Evolutionary conservation across 2,888 invertebrate genomes (phyloP), one percentile per base, ranked within the genome.

Genomic region (Microctonus hyperodae): DNA sequence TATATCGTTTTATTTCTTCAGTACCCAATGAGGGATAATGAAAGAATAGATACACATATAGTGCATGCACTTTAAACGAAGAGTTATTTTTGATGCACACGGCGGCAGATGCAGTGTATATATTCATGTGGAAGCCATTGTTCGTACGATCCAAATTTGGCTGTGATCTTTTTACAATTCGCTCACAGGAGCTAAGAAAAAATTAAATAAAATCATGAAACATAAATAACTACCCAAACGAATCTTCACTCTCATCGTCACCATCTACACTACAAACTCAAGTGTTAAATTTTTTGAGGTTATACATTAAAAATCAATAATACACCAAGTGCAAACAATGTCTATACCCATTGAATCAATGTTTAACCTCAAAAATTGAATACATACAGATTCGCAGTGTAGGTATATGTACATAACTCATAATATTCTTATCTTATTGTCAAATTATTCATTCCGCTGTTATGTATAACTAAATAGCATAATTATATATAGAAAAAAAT

Each of bases 131-230:
- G 74, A 75, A 74, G 75, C 78, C 76, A 79, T 79, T 78, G 79
- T 79, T 78, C n/a, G 74, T 71, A 64, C 79, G 76, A 74, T 75
- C 78, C 79, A 76, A 79, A 76, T 79, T 79, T 79, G 77, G 79
- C 78, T 75, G 72, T 76, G 78, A 78, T 78, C 75, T 76, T 61
- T 35, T 11, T 20, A 61, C 68, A 61, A n/a, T 10, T 23, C 44
- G 20, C 6, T 16, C n/a, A 50, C 44, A n/a, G 23, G 50, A 6
- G 5, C 16, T 58, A 20, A 16, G 51, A 57, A 56, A 64, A 48
- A 50, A 31, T 37, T 64, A 63, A 62, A 71, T 68, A 64, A 64
- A 64, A 68, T 63, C 67, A 40, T 55, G 13, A 11, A 3, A 11
- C 13, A 35, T 37, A n/a, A 44, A 44, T 20, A 16, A 44, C 16